phyloP scores from a whole-genome alignment of 2,113 vertebrate species.

The Mormyrus lacerda region DNA sequence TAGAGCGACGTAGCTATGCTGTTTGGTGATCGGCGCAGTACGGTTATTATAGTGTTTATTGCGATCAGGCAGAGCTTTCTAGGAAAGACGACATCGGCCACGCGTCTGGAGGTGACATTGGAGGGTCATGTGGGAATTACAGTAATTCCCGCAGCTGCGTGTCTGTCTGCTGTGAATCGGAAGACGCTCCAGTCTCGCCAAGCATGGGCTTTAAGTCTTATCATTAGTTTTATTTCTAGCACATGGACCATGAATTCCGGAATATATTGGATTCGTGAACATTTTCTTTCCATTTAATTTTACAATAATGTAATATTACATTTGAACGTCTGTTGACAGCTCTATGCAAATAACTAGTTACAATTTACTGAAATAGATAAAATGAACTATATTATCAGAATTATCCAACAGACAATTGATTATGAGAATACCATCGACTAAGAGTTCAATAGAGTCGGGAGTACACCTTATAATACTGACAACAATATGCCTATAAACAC shows the following conservation, averaged over 20 bases:
- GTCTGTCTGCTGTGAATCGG: background rate
- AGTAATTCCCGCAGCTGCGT: slow-evolving; percentile 1
- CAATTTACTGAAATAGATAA: background rate
- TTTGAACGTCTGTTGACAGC: background rate
- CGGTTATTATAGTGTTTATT: background rate
- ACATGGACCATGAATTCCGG: background rate
- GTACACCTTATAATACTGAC: background rate
- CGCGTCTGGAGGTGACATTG: background rate
- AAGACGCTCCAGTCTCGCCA: background rate
- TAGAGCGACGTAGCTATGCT: background rate
- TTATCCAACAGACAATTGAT: background rate
- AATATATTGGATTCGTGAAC: background rate
- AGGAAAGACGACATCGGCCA: background rate
- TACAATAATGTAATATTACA: background rate
- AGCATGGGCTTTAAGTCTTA: background rate
- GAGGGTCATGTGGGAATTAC: background rate
- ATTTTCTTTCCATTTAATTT: background rate
- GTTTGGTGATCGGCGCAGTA: background rate
- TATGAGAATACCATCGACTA: no score
- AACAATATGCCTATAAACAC: background rate
- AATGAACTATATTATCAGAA: background rate
- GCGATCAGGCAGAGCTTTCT: background rate
- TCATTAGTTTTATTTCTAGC: background rate
- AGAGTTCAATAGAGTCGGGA: background rate
- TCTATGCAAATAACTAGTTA: background rate